Evolutionary conservation across 2,888 invertebrate species (phyloP).

Genomic region (Eupelmus urozonus): DNA sequence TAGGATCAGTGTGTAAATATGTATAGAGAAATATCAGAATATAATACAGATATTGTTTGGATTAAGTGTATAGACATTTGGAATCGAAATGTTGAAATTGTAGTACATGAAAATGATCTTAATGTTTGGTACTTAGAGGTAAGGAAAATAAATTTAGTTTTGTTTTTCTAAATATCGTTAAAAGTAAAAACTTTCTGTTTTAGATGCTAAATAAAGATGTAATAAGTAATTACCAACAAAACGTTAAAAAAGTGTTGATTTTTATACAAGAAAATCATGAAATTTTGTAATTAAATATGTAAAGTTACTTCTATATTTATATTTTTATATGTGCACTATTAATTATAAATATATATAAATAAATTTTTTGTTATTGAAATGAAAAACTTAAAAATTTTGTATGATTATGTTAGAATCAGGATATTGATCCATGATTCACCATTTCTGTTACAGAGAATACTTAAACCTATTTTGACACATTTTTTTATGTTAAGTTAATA

Average conservation of each 20-base stretch:
- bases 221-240: conserved; percentile 67
- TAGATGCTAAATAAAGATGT: conserved; percentile 60
- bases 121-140: conserved; percentile 64
- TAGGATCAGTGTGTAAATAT: conserved; percentile 80
- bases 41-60: conserved; percentile 77
- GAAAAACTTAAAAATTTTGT: too few relatives aligned
- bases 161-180: background rate
- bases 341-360: too few relatives aligned
- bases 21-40: conserved; percentile 78
- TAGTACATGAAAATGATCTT: conserved; percentile 61
- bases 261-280: conserved; percentile 63
- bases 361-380: too few relatives aligned
- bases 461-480: too few relatives aligned
- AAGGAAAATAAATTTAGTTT: conserved; percentile 30
- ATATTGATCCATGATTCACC: too few relatives aligned
- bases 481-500: too few relatives aligned
- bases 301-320: too few relatives aligned
- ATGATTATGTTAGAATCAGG: too few relatives aligned
- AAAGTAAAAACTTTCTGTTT: conserved; percentile 10
- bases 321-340: too few relatives aligned
- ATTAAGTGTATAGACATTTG: conserved; percentile 72
- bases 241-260: conserved; percentile 66
- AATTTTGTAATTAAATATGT: conserved; percentile 30
- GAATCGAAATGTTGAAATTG: conserved; percentile 63
- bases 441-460: too few relatives aligned